These are phyloP conservation scores for Agrochola circellaris DNA, from an alignment of 2,888 invertebrate genomes.

Conservation along the genomic window DNA sequence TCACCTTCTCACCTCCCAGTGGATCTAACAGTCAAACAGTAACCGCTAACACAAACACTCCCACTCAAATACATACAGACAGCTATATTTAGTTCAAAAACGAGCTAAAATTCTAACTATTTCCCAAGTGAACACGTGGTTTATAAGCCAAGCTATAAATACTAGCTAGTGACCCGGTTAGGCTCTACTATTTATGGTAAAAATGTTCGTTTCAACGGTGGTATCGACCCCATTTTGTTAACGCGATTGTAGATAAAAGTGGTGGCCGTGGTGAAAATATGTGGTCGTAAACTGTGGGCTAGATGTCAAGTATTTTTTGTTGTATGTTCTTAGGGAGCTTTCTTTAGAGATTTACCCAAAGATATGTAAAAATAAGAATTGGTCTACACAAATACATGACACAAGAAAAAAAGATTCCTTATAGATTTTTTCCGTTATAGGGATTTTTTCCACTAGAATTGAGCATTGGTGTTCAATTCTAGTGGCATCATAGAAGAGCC, in stretches of 20 bases:
- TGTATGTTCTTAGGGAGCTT: not conserved
- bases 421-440: too few relatives aligned
- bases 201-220: conserved; percentile 43
- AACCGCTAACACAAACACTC: conserved; percentile 31
- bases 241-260: conserved; percentile 10
- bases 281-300: not conserved
- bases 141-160: conserved; percentile 52
- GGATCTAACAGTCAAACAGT: conserved; percentile 4
- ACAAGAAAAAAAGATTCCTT: too few relatives aligned
- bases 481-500: too few relatives aligned
- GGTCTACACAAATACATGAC: too few relatives aligned
- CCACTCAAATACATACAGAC: conserved; percentile 28
- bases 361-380: not conserved
- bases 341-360: not conserved
- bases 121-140: conserved; percentile 45
- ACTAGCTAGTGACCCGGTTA: conserved; percentile 49
- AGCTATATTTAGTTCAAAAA: conserved; percentile 53
- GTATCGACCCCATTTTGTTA: conserved; percentile 47
- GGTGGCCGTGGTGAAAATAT: not conserved
- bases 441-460: too few relatives aligned
- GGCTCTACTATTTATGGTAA: conserved; percentile 61
- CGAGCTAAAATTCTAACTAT: conserved; percentile 46
- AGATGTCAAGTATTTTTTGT: not conserved
- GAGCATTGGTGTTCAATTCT: too few relatives aligned
- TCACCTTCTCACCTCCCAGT: not conserved